These are phyloP conservation scores for Salvelinus sp. DNA, from an alignment of 2,113 vertebrate species.

Conservation along the genomic window DNA sequence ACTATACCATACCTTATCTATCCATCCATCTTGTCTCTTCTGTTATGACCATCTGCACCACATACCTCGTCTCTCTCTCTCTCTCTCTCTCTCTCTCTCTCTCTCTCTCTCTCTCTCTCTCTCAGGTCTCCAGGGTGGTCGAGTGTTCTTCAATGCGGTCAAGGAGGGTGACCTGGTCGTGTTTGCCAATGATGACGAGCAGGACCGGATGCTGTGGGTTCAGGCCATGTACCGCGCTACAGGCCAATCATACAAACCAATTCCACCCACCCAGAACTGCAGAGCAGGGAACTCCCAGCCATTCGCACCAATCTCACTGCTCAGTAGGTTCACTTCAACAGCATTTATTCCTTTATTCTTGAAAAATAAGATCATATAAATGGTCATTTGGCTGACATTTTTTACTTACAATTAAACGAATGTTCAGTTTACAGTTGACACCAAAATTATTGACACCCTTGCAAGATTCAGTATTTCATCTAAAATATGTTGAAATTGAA, in stretches of 20 bases:
- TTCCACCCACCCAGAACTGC: constrained; percentile 81
- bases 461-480: too few relatives aligned
- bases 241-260: constrained; percentile 95
- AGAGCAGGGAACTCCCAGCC: constrained; percentile 75
- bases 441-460: too few relatives aligned
- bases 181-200: constrained; percentile 92
- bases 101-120: background rate
- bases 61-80: background rate
- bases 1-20: too few relatives aligned
- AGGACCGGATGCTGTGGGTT: constrained; percentile 91
- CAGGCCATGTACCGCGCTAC: constrained; percentile 98
- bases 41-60: too few relatives aligned
- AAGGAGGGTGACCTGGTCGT: constrained; percentile 93
- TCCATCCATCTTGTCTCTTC: too few relatives aligned
- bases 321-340: constrained; percentile 77
- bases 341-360: too few relatives aligned
- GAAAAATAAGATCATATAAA: too few relatives aligned
- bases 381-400: too few relatives aligned
- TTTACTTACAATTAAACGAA: too few relatives aligned
- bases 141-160: constrained; percentile 91
- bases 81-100: background rate
- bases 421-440: too few relatives aligned
- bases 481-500: too few relatives aligned
- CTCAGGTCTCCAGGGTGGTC: constrained; percentile 89
- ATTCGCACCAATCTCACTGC: constrained; percentile 72